Evolutionary conservation across 2,113 vertebrate genomes (phyloP).

Genomic region (Psilopsiagon aurifrons): DNA sequence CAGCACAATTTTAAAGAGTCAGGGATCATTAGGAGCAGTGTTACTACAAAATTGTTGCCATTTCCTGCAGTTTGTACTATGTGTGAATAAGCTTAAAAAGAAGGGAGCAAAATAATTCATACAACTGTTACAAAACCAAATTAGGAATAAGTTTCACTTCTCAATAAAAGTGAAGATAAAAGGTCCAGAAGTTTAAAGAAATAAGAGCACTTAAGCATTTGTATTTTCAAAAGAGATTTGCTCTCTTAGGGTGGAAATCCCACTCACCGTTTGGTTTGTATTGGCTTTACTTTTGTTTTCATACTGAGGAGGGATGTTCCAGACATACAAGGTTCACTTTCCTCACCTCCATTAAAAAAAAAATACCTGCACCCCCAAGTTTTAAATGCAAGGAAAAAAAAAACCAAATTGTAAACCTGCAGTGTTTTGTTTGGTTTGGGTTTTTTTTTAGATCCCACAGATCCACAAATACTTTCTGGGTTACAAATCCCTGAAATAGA

Average conservation of each 20-base stretch:
- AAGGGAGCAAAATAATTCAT: background rate
- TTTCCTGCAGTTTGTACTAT: background rate
- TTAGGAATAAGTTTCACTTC: background rate
- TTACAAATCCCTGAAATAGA: background rate
- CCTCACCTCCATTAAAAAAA: background rate
- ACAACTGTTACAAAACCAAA: background rate
- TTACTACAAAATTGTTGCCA: background rate
- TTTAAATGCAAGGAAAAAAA: background rate
- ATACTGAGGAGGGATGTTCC: background rate
- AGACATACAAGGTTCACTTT: background rate
- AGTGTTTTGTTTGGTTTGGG: background rate
- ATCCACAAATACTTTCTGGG: background rate
- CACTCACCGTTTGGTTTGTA: background rate
- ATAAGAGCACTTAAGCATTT: background rate
- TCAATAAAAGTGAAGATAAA: background rate
- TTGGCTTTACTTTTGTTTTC: conserved; percentile 5
- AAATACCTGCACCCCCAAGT: background rate
- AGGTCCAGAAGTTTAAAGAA: background rate
- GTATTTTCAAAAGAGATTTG: background rate
- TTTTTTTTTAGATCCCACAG: background rate
- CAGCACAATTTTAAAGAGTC: background rate
- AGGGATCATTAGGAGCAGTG: background rate
- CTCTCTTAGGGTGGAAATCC: background rate
- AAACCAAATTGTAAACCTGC: background rate
- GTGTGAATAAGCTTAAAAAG: background rate